These are phyloP conservation scores for Neuroterus valhalla DNA, from an alignment of 1,140 invertebrate genomes.

Conservation along the genomic window DNA sequence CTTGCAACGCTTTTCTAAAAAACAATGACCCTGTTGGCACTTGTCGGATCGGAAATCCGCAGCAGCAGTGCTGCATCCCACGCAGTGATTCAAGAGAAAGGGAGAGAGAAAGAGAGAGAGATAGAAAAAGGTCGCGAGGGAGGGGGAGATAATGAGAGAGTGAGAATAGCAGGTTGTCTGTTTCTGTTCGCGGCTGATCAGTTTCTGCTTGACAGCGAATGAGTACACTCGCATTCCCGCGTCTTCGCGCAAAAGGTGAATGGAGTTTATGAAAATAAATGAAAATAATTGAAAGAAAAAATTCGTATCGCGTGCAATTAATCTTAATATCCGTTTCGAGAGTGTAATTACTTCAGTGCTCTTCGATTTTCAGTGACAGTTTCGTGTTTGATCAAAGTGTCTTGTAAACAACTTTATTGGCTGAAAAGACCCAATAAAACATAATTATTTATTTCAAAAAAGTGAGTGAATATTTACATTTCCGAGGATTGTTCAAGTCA, in stretches of 20 bases:
- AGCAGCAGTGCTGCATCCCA: slow-evolving; percentile 37
- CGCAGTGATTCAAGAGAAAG: slow-evolving; percentile 31
- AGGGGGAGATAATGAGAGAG: slow-evolving; percentile 42
- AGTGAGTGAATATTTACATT: too few species aligned
- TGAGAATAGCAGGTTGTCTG: slow-evolving; percentile 62
- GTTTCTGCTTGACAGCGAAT: slow-evolving; percentile 59
- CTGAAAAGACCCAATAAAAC: too few species aligned
- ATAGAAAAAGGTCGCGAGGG: slow-evolving; percentile 36
- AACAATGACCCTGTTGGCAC: slow-evolving; percentile 32
- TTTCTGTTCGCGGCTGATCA: slow-evolving; percentile 58
- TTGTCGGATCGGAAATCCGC: slow-evolving; percentile 41
- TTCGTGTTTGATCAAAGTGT: not conserved
- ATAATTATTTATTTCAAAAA: too few species aligned
- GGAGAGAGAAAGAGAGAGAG: not conserved
- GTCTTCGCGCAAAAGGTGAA: slow-evolving; percentile 6
- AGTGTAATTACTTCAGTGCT: not conserved
- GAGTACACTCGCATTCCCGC: slow-evolving; percentile 42
- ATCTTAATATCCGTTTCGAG: not conserved
- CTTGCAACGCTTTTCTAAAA: not conserved
- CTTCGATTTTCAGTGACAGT: not conserved
- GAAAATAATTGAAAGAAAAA: not conserved
- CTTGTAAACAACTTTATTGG: not conserved
- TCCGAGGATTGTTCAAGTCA: too few species aligned
- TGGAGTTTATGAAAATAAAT: slow-evolving; percentile 28
- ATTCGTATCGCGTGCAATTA: not conserved